These are phyloP conservation scores for Diachasma alloeum DNA, from an alignment of 1,140 invertebrate genomes.

Conservation along the genomic window DNA sequence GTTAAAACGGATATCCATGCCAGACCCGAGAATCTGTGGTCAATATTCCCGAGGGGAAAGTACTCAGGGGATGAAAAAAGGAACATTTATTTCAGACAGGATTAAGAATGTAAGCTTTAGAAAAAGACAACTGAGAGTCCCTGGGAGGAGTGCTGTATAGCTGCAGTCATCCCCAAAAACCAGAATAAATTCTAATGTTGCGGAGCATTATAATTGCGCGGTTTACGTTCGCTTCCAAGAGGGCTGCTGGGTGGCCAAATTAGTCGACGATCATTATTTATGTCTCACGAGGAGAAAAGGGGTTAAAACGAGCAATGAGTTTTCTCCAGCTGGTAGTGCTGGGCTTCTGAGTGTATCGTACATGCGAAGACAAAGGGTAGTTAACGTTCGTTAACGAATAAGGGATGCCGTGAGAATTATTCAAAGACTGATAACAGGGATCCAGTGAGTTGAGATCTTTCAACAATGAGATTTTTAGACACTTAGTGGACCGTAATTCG, in stretches of 20 bases:
- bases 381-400: constrained; percentile 31
- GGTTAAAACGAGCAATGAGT: constrained; percentile 57
- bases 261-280: constrained; percentile 67
- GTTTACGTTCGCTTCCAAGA: constrained; percentile 54
- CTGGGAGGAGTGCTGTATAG: neutral
- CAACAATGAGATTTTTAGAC: neutral
- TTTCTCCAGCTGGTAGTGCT: constrained; percentile 22
- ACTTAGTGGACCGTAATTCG: too few relatives aligned
- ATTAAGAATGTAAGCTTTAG: constrained; percentile 63
- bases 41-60: neutral
- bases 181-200: constrained; percentile 65
- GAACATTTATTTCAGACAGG: constrained; percentile 52
- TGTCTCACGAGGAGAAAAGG: constrained; percentile 58
- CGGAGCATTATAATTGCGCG: constrained; percentile 63
- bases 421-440: neutral
- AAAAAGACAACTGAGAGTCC: constrained; percentile 54
- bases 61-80: constrained; percentile 41
- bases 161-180: constrained; percentile 4
- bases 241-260: constrained; percentile 57
- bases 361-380: constrained; percentile 54
- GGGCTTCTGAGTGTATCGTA: neutral
- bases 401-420: neutral
- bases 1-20: neutral
- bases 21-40: neutral
- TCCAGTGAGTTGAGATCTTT: neutral